Base-by-base conservation (phyloP, 1,140 invertebrate species). In the Propsilocerus akamusi region DNA sequence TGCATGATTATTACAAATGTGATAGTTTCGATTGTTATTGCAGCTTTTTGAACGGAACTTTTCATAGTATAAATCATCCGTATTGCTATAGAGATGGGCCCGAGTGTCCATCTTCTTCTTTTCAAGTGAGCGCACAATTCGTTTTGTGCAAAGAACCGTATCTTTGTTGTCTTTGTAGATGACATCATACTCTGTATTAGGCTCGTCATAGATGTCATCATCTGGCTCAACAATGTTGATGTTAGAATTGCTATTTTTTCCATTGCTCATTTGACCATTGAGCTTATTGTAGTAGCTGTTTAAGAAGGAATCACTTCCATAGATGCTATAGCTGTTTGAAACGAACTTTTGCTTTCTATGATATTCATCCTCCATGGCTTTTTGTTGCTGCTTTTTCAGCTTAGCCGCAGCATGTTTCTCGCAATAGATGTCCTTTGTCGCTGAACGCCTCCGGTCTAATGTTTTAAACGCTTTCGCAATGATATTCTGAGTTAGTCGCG, bases 161-260 rank as follows among this genome's bases (percentile, higher is more conserved):
- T 41, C 34, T 20, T 41, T 41, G 10, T 41, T 41, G 22, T 41
- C 34, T 17, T 41, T 51, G 61, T 22, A 37, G 53, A 52, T 11
- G 57, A 58, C 8, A 56, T 59, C 14, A 54, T 57, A 53, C 61
- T 56, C 10, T 37, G 63, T 61, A 49, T 63, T 64, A 5, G 63
- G 63, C 34, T 65, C 61, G 47, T 65, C 63, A 41, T 65, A 65
- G 10, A 64, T 63, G 46, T 65, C 64, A 37, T 64, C 63, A 52
- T 41, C 34, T 1, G 34, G 22, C 17, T 41, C 34, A 5, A 41
- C 34, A 4, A 41, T 20, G 11, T 41, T 41, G 5, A 41, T 41
- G 22, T 41, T 41, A 20, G 34, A 41, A 41, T 41, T 41, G 17
- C 34, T 41, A 41, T 41, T 41, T 20, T 41, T 41, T 5, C 14